Conservation (phyloP, 2,113 vertebrate genomes). For the Ammospiza caudacuta region DNA sequence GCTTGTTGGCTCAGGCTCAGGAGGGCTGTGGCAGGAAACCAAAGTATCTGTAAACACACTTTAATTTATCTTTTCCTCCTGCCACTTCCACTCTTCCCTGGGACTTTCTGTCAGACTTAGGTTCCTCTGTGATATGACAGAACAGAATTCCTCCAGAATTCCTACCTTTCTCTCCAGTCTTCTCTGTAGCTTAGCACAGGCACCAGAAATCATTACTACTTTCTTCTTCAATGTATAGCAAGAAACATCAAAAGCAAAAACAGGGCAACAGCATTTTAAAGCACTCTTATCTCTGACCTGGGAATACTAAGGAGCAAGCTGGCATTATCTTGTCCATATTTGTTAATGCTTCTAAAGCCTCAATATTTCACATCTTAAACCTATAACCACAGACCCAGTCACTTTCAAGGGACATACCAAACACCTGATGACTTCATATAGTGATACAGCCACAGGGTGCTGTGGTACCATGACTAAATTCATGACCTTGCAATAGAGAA, state of each 20-base stretch:
- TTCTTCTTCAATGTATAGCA: background rate
- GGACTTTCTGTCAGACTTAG: background rate
- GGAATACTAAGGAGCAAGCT: background rate
- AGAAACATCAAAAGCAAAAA: background rate
- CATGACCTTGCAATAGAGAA: rapidly evolving
- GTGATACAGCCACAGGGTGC: background rate
- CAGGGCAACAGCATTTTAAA: background rate
- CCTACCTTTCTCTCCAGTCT: background rate
- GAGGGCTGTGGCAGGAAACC: background rate
- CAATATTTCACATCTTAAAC: background rate
- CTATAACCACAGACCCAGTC: background rate
- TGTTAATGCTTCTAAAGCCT: background rate
- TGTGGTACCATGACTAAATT: background rate
- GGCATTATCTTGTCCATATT: background rate
- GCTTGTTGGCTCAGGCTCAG: background rate
- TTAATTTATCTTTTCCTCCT: rapidly evolving
- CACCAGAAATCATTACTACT: background rate
- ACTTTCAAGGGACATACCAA: background rate
- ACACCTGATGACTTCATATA: background rate
- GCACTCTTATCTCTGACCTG: background rate
- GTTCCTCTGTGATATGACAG: background rate
- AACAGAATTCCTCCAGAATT: background rate
- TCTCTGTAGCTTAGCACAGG: background rate
- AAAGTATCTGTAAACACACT: background rate
- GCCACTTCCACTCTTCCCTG: no score